A percentile compares a stretch with the other conserved stretches of the same genome.
Conservation (phyloP, 2,797 vertebrate species). For the Anguilla marmorata region DNA sequence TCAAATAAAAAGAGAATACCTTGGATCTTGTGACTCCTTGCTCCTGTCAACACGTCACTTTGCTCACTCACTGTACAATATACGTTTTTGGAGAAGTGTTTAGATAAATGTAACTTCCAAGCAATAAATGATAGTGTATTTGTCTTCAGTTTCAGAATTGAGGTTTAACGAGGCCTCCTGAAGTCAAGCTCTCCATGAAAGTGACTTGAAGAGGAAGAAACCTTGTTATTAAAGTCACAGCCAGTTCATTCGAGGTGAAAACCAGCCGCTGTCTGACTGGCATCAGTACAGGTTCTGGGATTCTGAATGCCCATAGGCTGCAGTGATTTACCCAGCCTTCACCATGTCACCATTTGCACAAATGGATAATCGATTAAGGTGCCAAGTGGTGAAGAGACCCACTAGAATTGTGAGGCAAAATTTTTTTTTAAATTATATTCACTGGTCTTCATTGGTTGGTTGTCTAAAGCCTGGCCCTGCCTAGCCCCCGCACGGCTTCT, state of each 20-base stretch:
- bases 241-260: not conserved
- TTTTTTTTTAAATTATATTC: too few relatives aligned
- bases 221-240: not conserved
- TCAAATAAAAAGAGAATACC: not conserved
- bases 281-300: not conserved
- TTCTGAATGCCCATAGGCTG: not conserved
- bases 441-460: not conserved
- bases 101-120: not conserved
- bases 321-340: not conserved
- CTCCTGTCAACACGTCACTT: not conserved
- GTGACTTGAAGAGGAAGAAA: not conserved
- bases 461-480: not conserved
- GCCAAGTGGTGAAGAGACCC: not conserved
- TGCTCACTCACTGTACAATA: not conserved
- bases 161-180: not conserved
- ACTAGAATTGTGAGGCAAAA: not conserved
- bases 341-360: not conserved
- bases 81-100: not conserved
- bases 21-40: slow-evolving; percentile 4
- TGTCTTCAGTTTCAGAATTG: not conserved
- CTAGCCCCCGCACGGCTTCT: not conserved
- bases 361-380: not conserved
- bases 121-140: not conserved
- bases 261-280: not conserved
- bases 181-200: not conserved